Evolutionary conservation across 2,888 invertebrate species (phyloP).

Genomic region (Cephus runcator): DNA sequence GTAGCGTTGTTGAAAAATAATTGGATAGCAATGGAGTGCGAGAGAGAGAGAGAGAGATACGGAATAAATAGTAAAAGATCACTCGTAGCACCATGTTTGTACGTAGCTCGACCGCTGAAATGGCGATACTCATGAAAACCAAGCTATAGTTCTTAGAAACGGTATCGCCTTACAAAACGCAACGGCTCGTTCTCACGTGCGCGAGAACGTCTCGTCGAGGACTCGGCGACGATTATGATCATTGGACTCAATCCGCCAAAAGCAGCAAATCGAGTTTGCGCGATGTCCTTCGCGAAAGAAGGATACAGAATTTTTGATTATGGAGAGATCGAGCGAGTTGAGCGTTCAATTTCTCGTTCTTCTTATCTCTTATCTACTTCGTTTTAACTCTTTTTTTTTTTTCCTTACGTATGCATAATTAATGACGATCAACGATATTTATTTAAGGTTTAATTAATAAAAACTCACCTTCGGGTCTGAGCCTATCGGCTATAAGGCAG

Average conservation of each 20-base stretch:
- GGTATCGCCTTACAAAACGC: neutral
- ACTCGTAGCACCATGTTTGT: slow-evolving; percentile 21
- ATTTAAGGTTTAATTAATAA: neutral
- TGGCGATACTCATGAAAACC: slow-evolving; percentile 37
- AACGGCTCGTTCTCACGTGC: neutral
- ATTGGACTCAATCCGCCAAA: neutral
- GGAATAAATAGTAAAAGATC: neutral
- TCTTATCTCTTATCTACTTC: neutral
- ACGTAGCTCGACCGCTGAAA: slow-evolving; percentile 34
- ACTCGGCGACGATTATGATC: neutral
- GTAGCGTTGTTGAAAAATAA: neutral
- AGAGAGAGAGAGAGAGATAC: neutral
- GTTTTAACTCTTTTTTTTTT: neutral
- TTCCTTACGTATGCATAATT: no score
- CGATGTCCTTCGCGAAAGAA: neutral
- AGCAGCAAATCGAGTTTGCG: neutral
- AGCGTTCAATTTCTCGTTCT: neutral
- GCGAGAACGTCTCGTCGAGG: neutral
- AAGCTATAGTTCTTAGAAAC: neutral
- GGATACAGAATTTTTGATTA: neutral
- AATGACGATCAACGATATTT: neutral
- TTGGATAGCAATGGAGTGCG: neutral
- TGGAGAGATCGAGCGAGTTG: neutral
- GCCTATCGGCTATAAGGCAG: slow-evolving; percentile 76
- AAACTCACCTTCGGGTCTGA: slow-evolving; percentile 82